Evolutionary conservation across 2,888 invertebrate species (phyloP), one percentile per base, ranked within the genome.

Genomic region (Napeogenes inachia): DNA sequence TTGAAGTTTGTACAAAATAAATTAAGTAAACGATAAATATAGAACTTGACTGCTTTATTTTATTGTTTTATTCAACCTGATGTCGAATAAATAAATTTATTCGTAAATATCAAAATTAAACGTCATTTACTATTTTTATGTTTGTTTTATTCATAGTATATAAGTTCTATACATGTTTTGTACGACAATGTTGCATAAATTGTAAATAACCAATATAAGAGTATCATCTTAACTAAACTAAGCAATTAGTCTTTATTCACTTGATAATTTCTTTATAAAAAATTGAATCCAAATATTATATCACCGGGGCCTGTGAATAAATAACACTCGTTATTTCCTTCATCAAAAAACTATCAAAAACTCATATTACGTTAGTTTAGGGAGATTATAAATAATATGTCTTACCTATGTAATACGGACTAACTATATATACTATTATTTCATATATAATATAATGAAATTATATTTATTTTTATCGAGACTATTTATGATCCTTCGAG

Each of bases 1-100:
- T 91, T 91, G 90, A 91, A 91, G 89, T 91, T 91, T 91, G 91
- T 91, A 91, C 91, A 91, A 91, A 91, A 91, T 91, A 91, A 91
- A 91, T 88, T 91, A 91, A 91, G 91, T 91, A 91, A 90, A 91
- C 84, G 85, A 91, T 91, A 90, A 90, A 88, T 91, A 91, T 91
- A 91, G 91, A 91, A 91, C 90, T 91, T 91, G 91, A 91, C 91
- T 91, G 91, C 91, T 91, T 91, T 91, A 84, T 57, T 62, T 32
- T 57, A 70, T 76, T 46, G 82, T 89, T 89, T 89, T 65, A 84
- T 84, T 89, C 64, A 56, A 45, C 8, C 50, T 35, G 21, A 21
- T 21, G 35, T 35, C 21, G 54, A 54, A 59, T 53, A 38, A 53
- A 38, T 38, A 61, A 12, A 21, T 21, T 33, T 46, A 32, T 38